phyloP scores from a whole-genome alignment of 1,140 invertebrate species.

The Listronotus oregonensis region DNA sequence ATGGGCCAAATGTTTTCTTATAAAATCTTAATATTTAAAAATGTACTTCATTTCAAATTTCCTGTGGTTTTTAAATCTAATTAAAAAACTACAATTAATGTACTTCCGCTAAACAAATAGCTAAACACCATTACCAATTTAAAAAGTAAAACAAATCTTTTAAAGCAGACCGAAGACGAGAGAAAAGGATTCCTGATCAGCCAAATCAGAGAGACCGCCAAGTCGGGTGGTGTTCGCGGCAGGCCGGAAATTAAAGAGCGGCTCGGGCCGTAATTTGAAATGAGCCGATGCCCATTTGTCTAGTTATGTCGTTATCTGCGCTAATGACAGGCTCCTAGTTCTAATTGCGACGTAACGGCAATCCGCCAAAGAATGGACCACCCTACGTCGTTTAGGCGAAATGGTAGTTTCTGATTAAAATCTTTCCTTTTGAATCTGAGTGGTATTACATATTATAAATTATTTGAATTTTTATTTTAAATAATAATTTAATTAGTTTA shows the following conservation, averaged over 20 bases:
- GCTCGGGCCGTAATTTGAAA: conserved; percentile 50
- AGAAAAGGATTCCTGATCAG: no score
- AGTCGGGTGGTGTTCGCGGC: conserved; percentile 50
- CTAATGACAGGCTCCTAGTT: conserved; percentile 52
- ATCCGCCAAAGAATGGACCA: conserved; percentile 46
- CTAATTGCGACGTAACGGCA: conserved; percentile 46
- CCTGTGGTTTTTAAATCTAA: no score
- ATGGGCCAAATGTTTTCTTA: no score
- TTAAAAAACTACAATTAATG: not conserved
- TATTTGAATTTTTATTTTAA: no score
- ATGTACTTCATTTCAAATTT: no score
- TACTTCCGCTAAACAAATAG: not conserved
- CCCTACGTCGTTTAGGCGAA: conserved; percentile 41
- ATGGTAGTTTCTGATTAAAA: not conserved
- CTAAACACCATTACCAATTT: no score
- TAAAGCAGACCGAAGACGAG: no score
- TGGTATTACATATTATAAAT: no score
- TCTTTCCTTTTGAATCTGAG: no score
- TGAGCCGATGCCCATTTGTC: conserved; percentile 53
- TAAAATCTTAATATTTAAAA: no score
- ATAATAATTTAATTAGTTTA: no score
- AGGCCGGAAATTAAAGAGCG: conserved; percentile 50
- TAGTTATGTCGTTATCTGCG: conserved; percentile 53
- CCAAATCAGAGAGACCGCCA: conserved; percentile 7
- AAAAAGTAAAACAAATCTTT: no score